Evolutionary conservation across 2,797 vertebrate species (phyloP).

Genomic region (Lycodopsis pacificus): DNA sequence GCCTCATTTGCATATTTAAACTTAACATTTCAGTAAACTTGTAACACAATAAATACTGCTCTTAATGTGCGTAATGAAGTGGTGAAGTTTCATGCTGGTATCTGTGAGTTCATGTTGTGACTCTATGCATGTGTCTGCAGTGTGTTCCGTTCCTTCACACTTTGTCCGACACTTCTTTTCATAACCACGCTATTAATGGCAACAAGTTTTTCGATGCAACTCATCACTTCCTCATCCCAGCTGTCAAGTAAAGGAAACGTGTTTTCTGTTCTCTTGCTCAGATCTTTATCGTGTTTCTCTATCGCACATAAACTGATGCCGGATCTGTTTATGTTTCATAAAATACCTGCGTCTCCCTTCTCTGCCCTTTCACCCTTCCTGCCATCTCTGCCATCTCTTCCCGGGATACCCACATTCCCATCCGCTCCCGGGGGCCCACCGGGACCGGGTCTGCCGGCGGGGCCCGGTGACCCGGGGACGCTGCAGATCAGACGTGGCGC

Average conservation of each 20-base stretch:
- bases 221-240: constrained; percentile 13
- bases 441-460: constrained; percentile 87
- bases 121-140: background rate
- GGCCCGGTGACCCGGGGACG: constrained; percentile 87
- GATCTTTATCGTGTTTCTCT: background rate
- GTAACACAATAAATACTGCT: too few species aligned
- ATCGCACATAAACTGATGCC: constrained; percentile 32
- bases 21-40: too few species aligned
- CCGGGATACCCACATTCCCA: constrained; percentile 93
- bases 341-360: constrained; percentile 92
- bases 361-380: constrained; percentile 96
- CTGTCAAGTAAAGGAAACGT: constrained; percentile 3
- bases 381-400: constrained; percentile 98
- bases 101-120: too few species aligned
- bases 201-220: background rate
- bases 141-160: background rate
- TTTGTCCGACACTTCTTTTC: constrained; percentile 9
- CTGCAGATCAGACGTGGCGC: constrained; percentile 92
- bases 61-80: too few species aligned
- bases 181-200: background rate
- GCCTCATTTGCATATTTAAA: too few species aligned
- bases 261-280: constrained; percentile 1
- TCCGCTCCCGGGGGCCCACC: constrained; percentile 87
- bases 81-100: too few species aligned
- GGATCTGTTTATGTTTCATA: constrained; percentile 29